Base-by-base conservation (phyloP, 1,140 invertebrate genomes). In the Drosophila parvula region DNA sequence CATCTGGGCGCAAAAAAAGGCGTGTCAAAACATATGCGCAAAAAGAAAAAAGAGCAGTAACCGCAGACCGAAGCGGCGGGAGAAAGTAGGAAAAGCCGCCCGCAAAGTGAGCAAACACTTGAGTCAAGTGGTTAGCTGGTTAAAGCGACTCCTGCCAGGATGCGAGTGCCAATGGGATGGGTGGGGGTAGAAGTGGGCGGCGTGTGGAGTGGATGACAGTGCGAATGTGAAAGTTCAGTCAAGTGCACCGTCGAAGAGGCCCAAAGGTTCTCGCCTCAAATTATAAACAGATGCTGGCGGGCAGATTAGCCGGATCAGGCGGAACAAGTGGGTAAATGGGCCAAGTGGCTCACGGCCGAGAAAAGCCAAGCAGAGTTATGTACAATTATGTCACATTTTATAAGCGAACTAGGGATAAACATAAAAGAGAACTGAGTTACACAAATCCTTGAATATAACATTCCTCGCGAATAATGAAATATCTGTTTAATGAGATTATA, bases 51-150 rank as follows among this genome's bases (percentile, higher is more conserved):
- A 64, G 59, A 63, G 61, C 58, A 75, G 61, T 34, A 61, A 50
- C 70, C 61, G 36, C 59, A 74, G 73, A 61, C 59, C 65, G 74
- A 75, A 79, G 67, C 71, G 70, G 57, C 76, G 56, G 12, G 55
- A 50, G 63, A 78, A 58, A 43, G 55, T 47, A 48, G 10, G 44
- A 61, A 64, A 64, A 78, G 70, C 47, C 59, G 67, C 73, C 83
- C 83, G 73, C 79, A 88, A 86, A 86, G 82, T 88, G 82, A 86
- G 79, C 82, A 86, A 86, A 86, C 82, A 88, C 82, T 86, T 79
- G 76, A 82, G 76, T 74, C 76, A 88, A 86, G 82, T 86, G 79
- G 67, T 69, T 79, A 59, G 73, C 82, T 85, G 82, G 79, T 85
- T 85, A 81, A 85, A 75, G 62, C 69, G 44, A 41, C 47, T 65